Base-by-base conservation (phyloP, 2,888 invertebrate species). In the Lacanobia wlatinum region DNA sequence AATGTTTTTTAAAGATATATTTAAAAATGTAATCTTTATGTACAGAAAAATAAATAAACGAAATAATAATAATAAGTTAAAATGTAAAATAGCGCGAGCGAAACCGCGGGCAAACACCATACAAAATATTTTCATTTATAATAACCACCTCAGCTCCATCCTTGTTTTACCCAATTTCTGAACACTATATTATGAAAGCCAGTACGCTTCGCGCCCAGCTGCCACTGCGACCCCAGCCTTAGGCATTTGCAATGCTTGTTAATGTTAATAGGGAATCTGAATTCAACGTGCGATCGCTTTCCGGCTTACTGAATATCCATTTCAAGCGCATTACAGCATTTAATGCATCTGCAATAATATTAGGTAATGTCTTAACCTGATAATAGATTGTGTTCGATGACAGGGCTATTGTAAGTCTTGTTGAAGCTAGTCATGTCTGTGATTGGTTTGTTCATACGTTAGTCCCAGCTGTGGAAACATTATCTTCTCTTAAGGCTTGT, bases 201-300 rank as follows among this genome's bases (percentile, higher is more conserved):
- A 18, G n/a, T 60, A 10, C 16, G 55, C 9, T 18, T 23, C 73
- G 61, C 69, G 74, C 0, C 9, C 46, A 85, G 82, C 87, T 62
- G 0, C 0, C 75, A 87, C 53, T 70, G 28, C 0, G 2, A 55
- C 87, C 84, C 50, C 62, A 73, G 67, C 86, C 73, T 84, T 80
- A 80, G 85, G 85, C 88, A 91, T 90, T 90, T 88, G 88, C 90
- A 90, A 88, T 88, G 90, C 90, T 90, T 91, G 93, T 92, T 92
- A 92, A 92, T 93, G 92, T 92, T 92, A 93, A 93, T 92, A 91
- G 90, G 88, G 90, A 90, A 91, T 93, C 90, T 89, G 92, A 90
- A 93, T 92, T 92, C 92, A 91, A 88, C 90, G 87, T 87, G 88
- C 90, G 90, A 92, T 92, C 90, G 90, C 91, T 90, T 93, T 92